Evolutionary conservation across 2,113 vertebrate genomes (phyloP).

Genomic region (Sebastes fasciatus): DNA sequence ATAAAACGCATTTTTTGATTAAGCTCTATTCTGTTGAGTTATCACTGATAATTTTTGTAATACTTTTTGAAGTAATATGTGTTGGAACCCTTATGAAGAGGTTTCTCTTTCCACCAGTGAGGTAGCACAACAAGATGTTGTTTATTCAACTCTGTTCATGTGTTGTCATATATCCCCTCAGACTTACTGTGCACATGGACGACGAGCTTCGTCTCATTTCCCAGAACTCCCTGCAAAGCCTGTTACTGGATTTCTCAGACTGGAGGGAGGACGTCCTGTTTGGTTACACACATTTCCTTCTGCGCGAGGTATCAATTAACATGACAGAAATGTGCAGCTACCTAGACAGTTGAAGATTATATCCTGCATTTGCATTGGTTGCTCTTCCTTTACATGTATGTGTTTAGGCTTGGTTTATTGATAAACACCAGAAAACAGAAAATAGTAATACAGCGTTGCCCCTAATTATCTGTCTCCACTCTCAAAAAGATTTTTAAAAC

Average conservation of each 20-base stretch:
- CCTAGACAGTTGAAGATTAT: neutral
- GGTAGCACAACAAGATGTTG: neutral
- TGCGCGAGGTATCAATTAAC: conserved; percentile 86
- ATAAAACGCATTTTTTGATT: neutral
- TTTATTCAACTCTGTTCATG: neutral
- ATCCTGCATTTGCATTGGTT: neutral
- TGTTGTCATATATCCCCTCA: conserved; percentile 61
- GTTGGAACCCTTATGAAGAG: neutral
- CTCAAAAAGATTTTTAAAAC: too few relatives aligned
- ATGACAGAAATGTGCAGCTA: neutral
- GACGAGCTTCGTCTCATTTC: conserved; percentile 98
- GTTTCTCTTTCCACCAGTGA: neutral
- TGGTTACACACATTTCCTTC: conserved; percentile 96
- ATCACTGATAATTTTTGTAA: neutral
- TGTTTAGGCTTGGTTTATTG: neutral
- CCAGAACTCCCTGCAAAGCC: conserved; percentile 97
- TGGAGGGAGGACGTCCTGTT: conserved; percentile 98
- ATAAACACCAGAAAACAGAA: neutral
- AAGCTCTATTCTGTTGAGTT: neutral
- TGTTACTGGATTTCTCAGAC: conserved; percentile 96
- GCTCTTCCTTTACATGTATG: neutral
- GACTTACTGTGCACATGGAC: conserved; percentile 98
- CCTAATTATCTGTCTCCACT: neutral
- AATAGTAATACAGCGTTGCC: neutral
- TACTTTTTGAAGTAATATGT: neutral